Percentiles rank a stretch among this genome's conserved stretches.
These are phyloP conservation scores for Laspeyria flexula DNA, from an alignment of 2,888 invertebrate genomes.

Conservation along the genomic window DNA sequence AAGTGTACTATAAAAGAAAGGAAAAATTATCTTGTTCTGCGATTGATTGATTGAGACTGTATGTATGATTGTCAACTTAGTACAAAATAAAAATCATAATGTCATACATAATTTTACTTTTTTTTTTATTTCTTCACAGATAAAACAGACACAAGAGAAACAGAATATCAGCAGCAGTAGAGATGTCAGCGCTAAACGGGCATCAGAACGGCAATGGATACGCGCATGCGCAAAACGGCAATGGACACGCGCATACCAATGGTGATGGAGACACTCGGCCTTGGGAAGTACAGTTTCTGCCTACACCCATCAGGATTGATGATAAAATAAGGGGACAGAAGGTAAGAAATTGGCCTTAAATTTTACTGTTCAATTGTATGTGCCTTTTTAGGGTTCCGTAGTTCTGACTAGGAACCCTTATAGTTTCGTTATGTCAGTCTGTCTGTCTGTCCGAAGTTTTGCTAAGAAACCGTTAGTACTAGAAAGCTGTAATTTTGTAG, in stretches of 20 bases:
- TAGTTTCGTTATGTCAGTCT: too few species aligned
- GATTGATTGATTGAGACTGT: too few species aligned
- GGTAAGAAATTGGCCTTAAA: too few species aligned
- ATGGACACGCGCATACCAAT: constrained; percentile 27
- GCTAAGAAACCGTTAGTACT: too few species aligned
- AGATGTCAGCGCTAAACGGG: constrained; percentile 41
- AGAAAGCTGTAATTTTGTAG: too few species aligned
- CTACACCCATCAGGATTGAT: constrained; percentile 65
- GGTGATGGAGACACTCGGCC: constrained; percentile 19
- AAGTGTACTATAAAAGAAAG: too few species aligned
- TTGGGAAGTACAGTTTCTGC: constrained; percentile 74
- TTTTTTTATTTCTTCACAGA: constrained; percentile 25
- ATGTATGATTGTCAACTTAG: too few species aligned
- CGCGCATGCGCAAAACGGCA: constrained; percentile 18
- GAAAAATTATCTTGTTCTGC: too few species aligned
- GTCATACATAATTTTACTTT: background rate
- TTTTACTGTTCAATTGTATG: too few species aligned
- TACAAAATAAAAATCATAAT: background rate
- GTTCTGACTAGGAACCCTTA: too few species aligned
- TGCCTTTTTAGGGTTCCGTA: too few species aligned
- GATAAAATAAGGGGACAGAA: constrained; percentile 69
- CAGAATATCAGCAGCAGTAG: constrained; percentile 64
- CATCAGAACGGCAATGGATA: constrained; percentile 47
- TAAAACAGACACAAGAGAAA: background rate
- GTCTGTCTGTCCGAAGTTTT: too few species aligned